Percentiles rank a stretch among this genome's conserved stretches.
Conservation (phyloP, 2,113 vertebrate species). For the Budorcas taxicolor region DNA sequence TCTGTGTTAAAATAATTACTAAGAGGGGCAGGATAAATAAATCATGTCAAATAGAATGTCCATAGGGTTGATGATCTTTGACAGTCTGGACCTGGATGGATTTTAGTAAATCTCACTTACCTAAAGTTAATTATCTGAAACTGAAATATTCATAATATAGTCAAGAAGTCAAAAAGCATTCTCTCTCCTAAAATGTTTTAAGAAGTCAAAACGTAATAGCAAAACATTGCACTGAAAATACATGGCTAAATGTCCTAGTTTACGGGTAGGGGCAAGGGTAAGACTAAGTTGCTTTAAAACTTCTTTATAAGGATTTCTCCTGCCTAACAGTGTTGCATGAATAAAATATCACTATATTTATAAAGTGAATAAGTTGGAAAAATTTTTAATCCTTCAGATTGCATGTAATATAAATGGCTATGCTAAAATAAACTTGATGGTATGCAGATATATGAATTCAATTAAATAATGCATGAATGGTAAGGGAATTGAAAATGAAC, state of each 20-base stretch:
- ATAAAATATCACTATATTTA: constrained; percentile 3
- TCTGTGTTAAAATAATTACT: not conserved
- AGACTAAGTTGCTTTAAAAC: not conserved
- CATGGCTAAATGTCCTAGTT: not conserved
- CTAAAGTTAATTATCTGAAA: not conserved
- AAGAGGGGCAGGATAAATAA: not conserved
- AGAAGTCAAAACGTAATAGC: not conserved
- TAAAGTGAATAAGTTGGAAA: not conserved
- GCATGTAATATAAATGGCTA: not conserved
- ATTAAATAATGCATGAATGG: not conserved
- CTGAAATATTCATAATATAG: not conserved
- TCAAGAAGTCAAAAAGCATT: not conserved
- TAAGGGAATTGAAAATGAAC: not conserved
- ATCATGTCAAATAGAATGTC: not conserved
- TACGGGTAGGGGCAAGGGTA: not conserved
- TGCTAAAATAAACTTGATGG: not conserved
- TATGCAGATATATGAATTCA: not conserved
- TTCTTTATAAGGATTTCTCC: not conserved
- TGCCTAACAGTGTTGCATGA: not conserved
- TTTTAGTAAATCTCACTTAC: not conserved
- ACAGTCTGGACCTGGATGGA: not conserved
- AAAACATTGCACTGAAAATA: not conserved
- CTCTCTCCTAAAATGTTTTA: not conserved
- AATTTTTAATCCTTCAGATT: not conserved
- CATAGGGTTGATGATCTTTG: not conserved